Evolutionary conservation across 1,140 invertebrate species (phyloP), one percentile per base, ranked within the genome.

Genomic region (Drosophila arizonae): DNA sequence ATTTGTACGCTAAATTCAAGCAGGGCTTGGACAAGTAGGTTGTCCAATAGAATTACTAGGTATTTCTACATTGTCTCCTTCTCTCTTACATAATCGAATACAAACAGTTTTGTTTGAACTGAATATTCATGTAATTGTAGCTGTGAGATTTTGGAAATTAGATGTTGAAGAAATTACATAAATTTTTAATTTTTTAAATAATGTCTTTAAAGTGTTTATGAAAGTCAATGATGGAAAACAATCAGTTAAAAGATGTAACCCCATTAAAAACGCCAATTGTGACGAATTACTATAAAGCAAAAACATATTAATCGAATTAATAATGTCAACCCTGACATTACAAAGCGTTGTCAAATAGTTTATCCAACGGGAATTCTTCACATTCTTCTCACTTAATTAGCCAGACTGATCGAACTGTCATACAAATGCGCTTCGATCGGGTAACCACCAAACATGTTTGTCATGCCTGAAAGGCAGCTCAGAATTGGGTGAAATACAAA

Each of bases 361-460:
- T 50, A 10, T 21, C 17, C 24, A 15, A 15, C 15, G 41, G 41
- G 6, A 58, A 28, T 57, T 45, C 39, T 24, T 24, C 4, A 57
- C 6, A 4, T 13, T 46, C 43, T 15, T 17, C 43, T 46, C 43
- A 9, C 39, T 15, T 15, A 45, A 46, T 58, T 15, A 60, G 24
- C 8, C 41, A 5, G 2, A 17, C 41, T 30, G 8, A 28, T 17
- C 8, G 5, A n/a, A 17, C 24, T 58, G 39, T 26, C 21, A 15
- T 26, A 9, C 17, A 13, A 46, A 30, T 13, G 30, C 3, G 41
- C 15, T 46, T 58, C 17, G 9, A 11, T 48, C 43, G 57, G 57
- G 57, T 48, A 60, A 60, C 57, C 57, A 60, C 57, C 57, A 60
- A 48, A 48, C 15, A 60, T 48, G 28, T 30, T 60, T 60, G 43